Base-by-base conservation (phyloP, 2,113 vertebrate genomes). In the Oceanites oceanicus region DNA sequence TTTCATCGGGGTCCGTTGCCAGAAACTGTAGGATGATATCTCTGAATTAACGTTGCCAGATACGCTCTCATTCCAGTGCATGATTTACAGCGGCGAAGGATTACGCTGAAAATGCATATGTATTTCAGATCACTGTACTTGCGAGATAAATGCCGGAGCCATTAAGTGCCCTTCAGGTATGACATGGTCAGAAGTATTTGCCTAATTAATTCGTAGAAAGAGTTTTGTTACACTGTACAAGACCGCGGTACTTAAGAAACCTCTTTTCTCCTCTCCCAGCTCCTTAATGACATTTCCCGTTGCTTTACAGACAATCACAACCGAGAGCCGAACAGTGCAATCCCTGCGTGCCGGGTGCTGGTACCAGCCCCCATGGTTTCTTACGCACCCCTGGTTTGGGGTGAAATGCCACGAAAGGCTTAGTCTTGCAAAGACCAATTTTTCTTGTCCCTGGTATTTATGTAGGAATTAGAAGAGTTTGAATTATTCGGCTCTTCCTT, bases 121-220 rank as follows among this genome's bases (percentile, higher is more conserved):
- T 72, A 77, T 91, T 96, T 58, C 81, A 55, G 17, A 68, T 82
- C 63, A 8, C 85, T 77, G 66, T 72, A 36, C 71, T 73, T 9
- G 7, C 0, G 25, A 92, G 95, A 90, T 92, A 96, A 44, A 95
- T 92, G 82, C 95, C 21, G 59, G 96, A 97, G 96, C 96, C 92
- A 15, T 90, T 84, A 98, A 97, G 94, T 97, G 96, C 96, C 96
- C 97, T 97, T 96, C 94, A 97, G 97, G 92, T 97, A 84, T 74
- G 96, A 96, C 72, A 76, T 71, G 88, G 86, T 91, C 88, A 66
- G 80, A 91, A 93, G 91, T 85, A 94, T 95, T 97, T 96, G 95
- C 90, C 94, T 86, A 93, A 93, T 86, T 81, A 95, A 92, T 95
- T 88, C 0, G 0, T 75, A 93, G 86, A 55, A 94, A 91, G 94